phyloP scores from a whole-genome alignment of 2,888 invertebrate species.

The Teleogryllus oceanicus region DNA sequence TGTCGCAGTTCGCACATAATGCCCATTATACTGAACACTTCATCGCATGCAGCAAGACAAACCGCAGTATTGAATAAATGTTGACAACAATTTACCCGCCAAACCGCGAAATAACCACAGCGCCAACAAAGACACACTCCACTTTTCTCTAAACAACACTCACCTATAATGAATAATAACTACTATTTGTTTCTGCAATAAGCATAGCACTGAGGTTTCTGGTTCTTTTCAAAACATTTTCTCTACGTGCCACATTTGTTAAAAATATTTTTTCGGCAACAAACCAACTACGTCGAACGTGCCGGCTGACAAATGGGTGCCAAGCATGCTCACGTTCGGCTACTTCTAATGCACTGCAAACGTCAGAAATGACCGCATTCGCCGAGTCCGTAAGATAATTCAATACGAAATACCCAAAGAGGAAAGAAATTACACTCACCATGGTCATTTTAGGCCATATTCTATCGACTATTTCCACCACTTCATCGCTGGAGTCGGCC shows the following conservation, averaged over 20 bases:
- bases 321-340: slow-evolving; percentile 21
- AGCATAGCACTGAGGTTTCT: too few species aligned
- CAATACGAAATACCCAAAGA: slow-evolving; percentile 12
- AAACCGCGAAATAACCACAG: not conserved
- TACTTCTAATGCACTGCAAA: slow-evolving; percentile 22
- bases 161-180: too few species aligned
- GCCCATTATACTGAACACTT: not conserved
- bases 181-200: too few species aligned
- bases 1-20: not conserved
- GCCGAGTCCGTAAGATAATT: slow-evolving; percentile 19
- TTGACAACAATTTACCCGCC: not conserved
- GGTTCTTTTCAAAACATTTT: not conserved
- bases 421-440: slow-evolving; percentile 33
- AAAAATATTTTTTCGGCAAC: slow-evolving; percentile 27
- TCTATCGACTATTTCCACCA: slow-evolving; percentile 34
- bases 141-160: too few species aligned
- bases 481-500: slow-evolving; percentile 33
- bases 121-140: too few species aligned
- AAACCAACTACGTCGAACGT: slow-evolving; percentile 25
- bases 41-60: not conserved
- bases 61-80: not conserved
- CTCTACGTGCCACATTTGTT: not conserved
- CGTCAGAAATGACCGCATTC: slow-evolving; percentile 25
- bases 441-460: slow-evolving; percentile 37
- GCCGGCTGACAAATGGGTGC: slow-evolving; percentile 23